A percentile compares a stretch with the other conserved stretches of the same genome.
These are phyloP conservation scores for Aquatica leii DNA, from an alignment of 2,888 invertebrate genomes.

Conservation along the genomic window DNA sequence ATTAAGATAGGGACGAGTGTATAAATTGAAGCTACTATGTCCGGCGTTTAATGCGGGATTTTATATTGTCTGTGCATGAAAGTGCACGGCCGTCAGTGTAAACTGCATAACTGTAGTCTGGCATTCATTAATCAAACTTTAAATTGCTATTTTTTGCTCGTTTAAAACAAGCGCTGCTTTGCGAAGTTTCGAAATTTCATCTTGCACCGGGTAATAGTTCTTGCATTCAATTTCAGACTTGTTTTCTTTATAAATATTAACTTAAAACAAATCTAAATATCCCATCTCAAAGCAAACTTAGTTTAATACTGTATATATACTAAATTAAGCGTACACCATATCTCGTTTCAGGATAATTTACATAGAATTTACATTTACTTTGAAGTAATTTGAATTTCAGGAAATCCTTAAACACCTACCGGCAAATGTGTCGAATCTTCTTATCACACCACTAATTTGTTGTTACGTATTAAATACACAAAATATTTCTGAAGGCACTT, in stretches of 20 bases:
- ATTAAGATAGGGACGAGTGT: constrained; percentile 17
- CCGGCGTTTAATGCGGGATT: constrained; percentile 43
- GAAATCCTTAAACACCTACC: constrained; percentile 17
- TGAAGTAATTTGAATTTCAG: constrained; percentile 25
- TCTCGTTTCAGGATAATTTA: constrained; percentile 32
- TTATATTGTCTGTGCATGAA: constrained; percentile 41
- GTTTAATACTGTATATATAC: constrained; percentile 38
- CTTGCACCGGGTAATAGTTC: constrained; percentile 42
- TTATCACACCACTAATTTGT: constrained; percentile 12
- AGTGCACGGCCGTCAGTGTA: constrained; percentile 42
- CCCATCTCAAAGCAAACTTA: constrained; percentile 35
- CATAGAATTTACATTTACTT: constrained; percentile 28
- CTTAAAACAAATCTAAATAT: constrained; percentile 46
- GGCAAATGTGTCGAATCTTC: constrained; percentile 10
- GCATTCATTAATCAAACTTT: constrained; percentile 54
- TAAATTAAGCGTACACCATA: constrained; percentile 34
- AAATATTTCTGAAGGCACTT: background rate
- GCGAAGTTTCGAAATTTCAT: constrained; percentile 51
- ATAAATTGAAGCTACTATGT: constrained; percentile 41
- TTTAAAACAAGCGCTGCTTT: constrained; percentile 47
- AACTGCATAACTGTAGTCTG: constrained; percentile 51
- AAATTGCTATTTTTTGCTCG: constrained; percentile 51
- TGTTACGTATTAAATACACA: background rate
- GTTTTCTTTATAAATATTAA: constrained; percentile 46
- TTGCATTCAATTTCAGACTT: constrained; percentile 43